A percentile compares a stretch with the other conserved stretches of the same genome.
Evolutionary conservation across 2,113 vertebrate species (phyloP).

Genomic region (Phaethornis superciliosus): DNA sequence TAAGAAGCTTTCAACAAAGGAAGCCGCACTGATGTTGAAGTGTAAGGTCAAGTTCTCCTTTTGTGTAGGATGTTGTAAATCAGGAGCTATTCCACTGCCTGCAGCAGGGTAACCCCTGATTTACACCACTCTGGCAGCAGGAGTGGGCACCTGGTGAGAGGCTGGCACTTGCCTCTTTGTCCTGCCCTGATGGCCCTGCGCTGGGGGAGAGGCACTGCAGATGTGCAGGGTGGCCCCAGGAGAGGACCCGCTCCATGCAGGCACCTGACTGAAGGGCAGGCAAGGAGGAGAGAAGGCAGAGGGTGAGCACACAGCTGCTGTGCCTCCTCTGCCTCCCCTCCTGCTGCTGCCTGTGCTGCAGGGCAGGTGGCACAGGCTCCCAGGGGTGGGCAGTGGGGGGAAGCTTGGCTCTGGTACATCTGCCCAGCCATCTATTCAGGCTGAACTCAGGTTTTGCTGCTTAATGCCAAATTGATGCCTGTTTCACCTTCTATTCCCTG

Average conservation of each 20-base stretch:
- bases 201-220: rapidly evolving
- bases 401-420: not conserved
- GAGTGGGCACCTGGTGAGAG: not conserved
- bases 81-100: constrained; percentile 7
- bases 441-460: not conserved
- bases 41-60: constrained; percentile 64
- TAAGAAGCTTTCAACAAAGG: constrained; percentile 56
- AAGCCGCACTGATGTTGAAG: constrained; percentile 42
- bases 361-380: not conserved
- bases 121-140: not conserved
- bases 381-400: rapidly evolving
- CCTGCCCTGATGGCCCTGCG: not conserved
- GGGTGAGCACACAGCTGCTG: rapidly evolving
- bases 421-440: not conserved
- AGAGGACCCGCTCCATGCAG: rapidly evolving
- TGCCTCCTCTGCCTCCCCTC: not conserved
- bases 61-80: constrained; percentile 58
- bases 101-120: constrained; percentile 32
- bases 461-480: not conserved
- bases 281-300: not conserved
- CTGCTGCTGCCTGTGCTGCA: rapidly evolving
- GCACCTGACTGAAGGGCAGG: not conserved
- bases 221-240: not conserved
- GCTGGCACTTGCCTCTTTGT: not conserved
- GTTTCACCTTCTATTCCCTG: not conserved